Evolutionary conservation across 2,113 vertebrate genomes (phyloP).

Genomic region (Ciconia boyciana): DNA sequence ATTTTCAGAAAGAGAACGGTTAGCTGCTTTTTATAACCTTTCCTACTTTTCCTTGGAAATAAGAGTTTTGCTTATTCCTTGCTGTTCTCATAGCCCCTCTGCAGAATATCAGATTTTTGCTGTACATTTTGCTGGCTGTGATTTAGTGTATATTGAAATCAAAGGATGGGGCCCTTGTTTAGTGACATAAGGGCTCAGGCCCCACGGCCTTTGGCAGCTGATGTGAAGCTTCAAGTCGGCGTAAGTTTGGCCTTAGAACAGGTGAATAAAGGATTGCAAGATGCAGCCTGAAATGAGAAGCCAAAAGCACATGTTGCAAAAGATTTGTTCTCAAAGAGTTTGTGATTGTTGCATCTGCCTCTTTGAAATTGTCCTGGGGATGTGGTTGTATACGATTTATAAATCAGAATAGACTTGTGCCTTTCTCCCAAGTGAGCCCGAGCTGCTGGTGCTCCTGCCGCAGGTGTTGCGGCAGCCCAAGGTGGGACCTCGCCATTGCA

Average conservation of each 20-base stretch:
- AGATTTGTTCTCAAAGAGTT: neutral
- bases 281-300: neutral
- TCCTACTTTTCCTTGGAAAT: neutral
- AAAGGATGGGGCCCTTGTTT: neutral
- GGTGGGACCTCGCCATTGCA: neutral
- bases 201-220: neutral
- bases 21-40: neutral
- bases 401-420: no score
- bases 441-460: neutral
- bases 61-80: neutral
- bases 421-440: neutral
- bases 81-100: neutral
- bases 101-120: neutral
- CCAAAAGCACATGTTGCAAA: neutral
- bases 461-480: neutral
- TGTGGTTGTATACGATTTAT: neutral
- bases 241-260: neutral
- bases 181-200: neutral
- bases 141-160: neutral
- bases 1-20: neutral
- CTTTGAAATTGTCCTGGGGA: neutral
- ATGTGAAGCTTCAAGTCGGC: neutral
- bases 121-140: neutral
- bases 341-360: neutral
- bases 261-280: neutral